Evolutionary conservation across 2,113 vertebrate genomes (phyloP), one percentile per base, ranked within the genome.

Genomic region (Onychorhynchus coronatus): DNA sequence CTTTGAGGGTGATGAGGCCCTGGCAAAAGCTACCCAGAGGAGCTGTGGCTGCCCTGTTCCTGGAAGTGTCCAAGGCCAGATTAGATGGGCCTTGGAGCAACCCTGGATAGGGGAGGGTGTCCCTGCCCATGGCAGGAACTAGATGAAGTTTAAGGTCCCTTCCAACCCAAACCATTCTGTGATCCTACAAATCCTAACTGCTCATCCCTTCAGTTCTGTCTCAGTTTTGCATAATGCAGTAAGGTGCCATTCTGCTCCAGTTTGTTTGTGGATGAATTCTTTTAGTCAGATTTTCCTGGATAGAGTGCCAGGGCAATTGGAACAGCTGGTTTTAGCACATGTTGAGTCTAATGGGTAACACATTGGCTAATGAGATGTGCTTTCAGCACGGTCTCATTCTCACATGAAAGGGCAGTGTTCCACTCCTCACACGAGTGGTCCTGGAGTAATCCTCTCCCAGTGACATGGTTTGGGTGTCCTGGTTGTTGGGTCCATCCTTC

Each of bases 391-490:
- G 27, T 62, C n/a, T 78, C 31, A 21, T 33, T 78, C 14, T 84
- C 1, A 3, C 20, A 4, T 0, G 8, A 39, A 44, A 68, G 7
- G 15, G 41, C 50, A 17, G 8, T 5, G 1, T 63, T 63, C 28
- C 12, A 4, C 18, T 67, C 5, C 19, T 20, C 5, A 6, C 10
- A 11, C 6, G 9, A 5, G 2, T 25, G 22, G 23, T 82, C 31
- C 31, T 49, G 15, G 24, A 63, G 41, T 3, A 75, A 74, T 19
- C 5, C 24, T 24, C n/a, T 52, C 22, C 8, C 35, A 42, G 0
- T 7, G 66, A 9, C 4, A 5, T 4, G 3, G 20, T 56, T n/a
- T 70, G 55, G n/a, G 7, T 42, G 8, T 24, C 19, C 1, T 41
- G 37, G 11, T 41, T 79, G 3, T 71, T 71, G 27, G 31, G 12